Evolutionary conservation across 2,888 invertebrate species (phyloP), one percentile per base, ranked within the genome.

Genomic region (Gerosis bhagava): DNA sequence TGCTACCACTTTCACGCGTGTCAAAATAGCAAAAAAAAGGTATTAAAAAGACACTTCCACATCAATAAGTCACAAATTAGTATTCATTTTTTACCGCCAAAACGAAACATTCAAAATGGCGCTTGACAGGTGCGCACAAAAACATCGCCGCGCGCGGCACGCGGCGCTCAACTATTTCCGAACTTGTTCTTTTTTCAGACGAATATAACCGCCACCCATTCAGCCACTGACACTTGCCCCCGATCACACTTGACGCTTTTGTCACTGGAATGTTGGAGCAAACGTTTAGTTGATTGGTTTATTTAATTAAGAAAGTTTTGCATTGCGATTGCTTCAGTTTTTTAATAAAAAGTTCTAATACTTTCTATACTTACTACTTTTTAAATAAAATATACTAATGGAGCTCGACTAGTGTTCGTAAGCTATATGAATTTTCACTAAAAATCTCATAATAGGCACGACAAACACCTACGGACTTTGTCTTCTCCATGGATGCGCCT

Each of bases 181-280:
- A 62, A 57, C 58, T 54, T 62, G 60, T 67, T 59, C 73, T 71
- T 73, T 72, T 73, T 67, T 59, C 53, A 57, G 72, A 65, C 64
- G 62, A 70, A 72, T 77, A 72, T 70, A 74, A 69, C 76, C 61
- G 64, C 62, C 63, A 64, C 75, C 66, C 74, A 78, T 76, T 76
- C 70, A 73, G 69, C 52, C 54, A 53, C 53, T 56, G 60, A 56
- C 60, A 56, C 57, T 63, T 59, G 59, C 53, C 51, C 56, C 52
- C 54, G 56, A 62, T 59, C 57, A 39, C 39, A 15, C 39, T 46
- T 46, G 46, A 46, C 39, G 46, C 21, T 46, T 43, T 46, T 46
- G 46, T 46, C 39, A 39, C 25, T 39, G 46, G 46, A 46, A 46
- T 46, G 39, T 39, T 25, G 46, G 46, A 25, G 26, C 39, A 57